Percentiles rank a stretch among this genome's conserved stretches.
Evolutionary conservation across 2,113 vertebrate species (phyloP).

Genomic region (Xiphophorus hellerii): DNA sequence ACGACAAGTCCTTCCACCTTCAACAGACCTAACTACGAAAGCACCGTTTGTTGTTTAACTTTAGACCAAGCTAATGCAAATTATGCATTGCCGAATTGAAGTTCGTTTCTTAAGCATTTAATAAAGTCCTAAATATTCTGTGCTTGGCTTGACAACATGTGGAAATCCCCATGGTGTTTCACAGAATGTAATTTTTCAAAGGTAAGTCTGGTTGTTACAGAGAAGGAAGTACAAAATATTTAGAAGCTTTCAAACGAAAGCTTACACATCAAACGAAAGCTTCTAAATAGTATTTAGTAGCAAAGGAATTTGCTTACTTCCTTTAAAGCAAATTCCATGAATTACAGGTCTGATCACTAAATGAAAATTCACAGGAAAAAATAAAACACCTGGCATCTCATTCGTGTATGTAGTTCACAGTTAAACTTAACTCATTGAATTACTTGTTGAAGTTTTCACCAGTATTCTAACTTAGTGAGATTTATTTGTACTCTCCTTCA

Average conservation of each 20-base stretch:
- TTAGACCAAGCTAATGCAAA: background rate
- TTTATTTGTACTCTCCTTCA: background rate
- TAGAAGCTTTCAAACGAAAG: too few species aligned
- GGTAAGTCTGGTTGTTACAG: background rate
- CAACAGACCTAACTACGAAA: background rate
- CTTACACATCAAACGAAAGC: too few species aligned
- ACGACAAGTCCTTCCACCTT: background rate
- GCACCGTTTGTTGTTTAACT: background rate
- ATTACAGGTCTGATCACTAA: background rate
- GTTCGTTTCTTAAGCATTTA: background rate
- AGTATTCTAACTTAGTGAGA: background rate
- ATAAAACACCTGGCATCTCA: too few species aligned
- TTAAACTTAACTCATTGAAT: too few species aligned
- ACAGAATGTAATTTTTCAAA: background rate
- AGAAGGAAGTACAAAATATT: background rate
- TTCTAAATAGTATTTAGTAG: too few species aligned
- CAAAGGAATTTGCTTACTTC: too few species aligned
- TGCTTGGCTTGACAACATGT: background rate
- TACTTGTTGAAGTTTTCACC: background rate
- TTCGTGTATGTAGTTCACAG: too few species aligned
- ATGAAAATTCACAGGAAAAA: background rate
- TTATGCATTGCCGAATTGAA: conserved; percentile 19
- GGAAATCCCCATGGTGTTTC: too few species aligned
- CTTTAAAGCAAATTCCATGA: background rate
- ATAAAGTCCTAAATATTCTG: fast-evolving